Conservation (phyloP, 2,113 vertebrate species). For the Chaetorhynchus papuensis region DNA sequence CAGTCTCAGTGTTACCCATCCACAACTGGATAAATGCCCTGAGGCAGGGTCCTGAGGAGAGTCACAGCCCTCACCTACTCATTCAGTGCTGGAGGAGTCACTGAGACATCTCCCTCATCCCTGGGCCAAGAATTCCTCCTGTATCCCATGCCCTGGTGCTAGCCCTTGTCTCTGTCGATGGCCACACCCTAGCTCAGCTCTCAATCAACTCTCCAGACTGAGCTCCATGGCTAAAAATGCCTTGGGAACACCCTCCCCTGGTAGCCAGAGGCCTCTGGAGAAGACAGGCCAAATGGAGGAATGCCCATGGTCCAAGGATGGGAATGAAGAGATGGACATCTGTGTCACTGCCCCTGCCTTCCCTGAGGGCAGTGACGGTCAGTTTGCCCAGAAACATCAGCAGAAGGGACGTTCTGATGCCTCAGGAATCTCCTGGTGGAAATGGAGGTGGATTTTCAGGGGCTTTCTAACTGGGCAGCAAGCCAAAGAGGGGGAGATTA, state of each 20-base stretch:
- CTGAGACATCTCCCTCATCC: neutral
- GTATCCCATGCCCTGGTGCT: neutral
- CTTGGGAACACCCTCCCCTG: neutral
- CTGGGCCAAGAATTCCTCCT: neutral
- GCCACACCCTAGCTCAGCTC: neutral
- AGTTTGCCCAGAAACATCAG: neutral
- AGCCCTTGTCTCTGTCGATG: neutral
- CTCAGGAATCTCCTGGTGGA: neutral
- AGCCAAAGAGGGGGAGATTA: neutral
- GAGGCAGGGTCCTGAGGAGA: neutral
- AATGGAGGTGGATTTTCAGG: neutral
- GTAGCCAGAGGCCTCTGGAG: neutral
- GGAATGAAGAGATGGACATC: neutral
- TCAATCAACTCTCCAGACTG: neutral
- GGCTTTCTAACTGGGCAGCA: neutral
- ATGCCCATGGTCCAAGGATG: neutral
- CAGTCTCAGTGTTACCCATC: neutral
- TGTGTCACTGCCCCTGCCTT: neutral
- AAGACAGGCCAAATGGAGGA: neutral
- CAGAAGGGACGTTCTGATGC: neutral
- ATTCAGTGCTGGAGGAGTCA: neutral
- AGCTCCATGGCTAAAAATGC: neutral
- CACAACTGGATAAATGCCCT: accelerated
- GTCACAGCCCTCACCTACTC: neutral
- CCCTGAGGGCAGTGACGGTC: neutral